Percentiles rank a stretch among this genome's conserved stretches.
Conservation (phyloP, 2,888 invertebrate genomes). For the Tenthredo amoena region DNA sequence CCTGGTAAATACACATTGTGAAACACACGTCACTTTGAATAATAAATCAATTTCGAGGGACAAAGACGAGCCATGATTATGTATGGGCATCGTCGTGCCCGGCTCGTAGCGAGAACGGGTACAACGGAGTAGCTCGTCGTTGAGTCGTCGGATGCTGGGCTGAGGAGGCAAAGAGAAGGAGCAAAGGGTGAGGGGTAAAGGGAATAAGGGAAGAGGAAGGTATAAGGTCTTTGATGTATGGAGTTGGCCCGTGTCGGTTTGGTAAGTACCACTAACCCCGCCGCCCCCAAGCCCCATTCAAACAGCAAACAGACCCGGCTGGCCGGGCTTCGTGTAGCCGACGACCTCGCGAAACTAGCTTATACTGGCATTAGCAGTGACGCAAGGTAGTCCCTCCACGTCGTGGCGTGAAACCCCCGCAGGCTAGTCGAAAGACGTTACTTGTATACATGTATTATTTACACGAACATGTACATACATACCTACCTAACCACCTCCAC, state of each 20-base stretch:
- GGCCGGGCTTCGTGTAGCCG: constrained; percentile 62
- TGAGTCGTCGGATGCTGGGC: background rate
- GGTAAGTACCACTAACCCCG: constrained; percentile 70
- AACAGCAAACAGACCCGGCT: constrained; percentile 62
- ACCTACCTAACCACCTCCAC: background rate
- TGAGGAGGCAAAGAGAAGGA: constrained; percentile 28
- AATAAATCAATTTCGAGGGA: constrained; percentile 78
- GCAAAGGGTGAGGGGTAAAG: background rate
- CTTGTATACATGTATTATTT: constrained; percentile 24
- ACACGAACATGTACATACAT: background rate
- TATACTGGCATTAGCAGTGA: constrained; percentile 50
- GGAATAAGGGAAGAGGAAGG: constrained; percentile 41
- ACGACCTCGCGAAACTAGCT: constrained; percentile 72
- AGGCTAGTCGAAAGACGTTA: constrained; percentile 14
- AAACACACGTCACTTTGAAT: constrained; percentile 78
- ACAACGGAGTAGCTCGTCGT: constrained; percentile 37
- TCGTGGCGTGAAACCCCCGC: constrained; percentile 20
- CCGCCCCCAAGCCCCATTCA: constrained; percentile 65
- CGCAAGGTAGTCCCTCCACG: constrained; percentile 40
- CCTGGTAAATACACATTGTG: constrained; percentile 77
- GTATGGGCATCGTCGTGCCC: constrained; percentile 71
- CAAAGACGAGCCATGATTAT: constrained; percentile 77
- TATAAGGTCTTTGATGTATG: constrained; percentile 76
- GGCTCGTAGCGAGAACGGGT: constrained; percentile 33
- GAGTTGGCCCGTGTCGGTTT: constrained; percentile 75